Evolutionary conservation across 2,113 vertebrate genomes (phyloP), one percentile per base, ranked within the genome.

Genomic region (Nerophis lumbriciformis): DNA sequence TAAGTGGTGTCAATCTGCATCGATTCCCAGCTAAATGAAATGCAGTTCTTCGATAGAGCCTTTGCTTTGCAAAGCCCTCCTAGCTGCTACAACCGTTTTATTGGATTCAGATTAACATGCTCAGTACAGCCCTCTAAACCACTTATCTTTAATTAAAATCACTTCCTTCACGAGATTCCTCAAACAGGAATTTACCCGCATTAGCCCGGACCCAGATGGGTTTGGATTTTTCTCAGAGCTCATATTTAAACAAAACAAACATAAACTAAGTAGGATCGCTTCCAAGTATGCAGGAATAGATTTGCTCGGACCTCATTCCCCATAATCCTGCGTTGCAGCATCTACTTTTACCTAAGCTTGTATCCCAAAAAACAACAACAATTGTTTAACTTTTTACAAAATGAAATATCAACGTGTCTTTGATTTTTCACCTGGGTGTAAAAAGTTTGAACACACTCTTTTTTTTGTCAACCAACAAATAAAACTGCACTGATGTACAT

Each of bases 141-240:
- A 95, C 94, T 96, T 97, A 97, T 97, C 96, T 96, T 94, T 98
- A 97, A 98, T 98, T 98, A 98, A 95, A 98, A 97, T 96, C 94
- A 94, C 93, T 92, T 91, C 69, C 70, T 69, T 39, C 69, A 53
- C 62, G 59, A 66, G 50, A 75, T 87, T 89, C 69, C 44, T 62
- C 37, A 68, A 39, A 35, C 50, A 44, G 48, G 35, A 64, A 54
- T 68, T 55, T 36, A 39, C 53, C 65, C 53, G 61, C 42, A 45
- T 11, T 42, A 11, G 1, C 11, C 0, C 19, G 6, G 54, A 8
- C 11, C 14, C 8, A 55, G n/a, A 42, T 6, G 16, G 38, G 19
- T 57, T 57, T 38, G n/a, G 19, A 5, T 45, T 45, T 57, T 57
- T 21, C 54, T 57, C n/a, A 19, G 54, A 9, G 1, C 37, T 12